Evolutionary conservation across 2,113 vertebrate genomes (phyloP).

Genomic region (Zootoca vivipara): DNA sequence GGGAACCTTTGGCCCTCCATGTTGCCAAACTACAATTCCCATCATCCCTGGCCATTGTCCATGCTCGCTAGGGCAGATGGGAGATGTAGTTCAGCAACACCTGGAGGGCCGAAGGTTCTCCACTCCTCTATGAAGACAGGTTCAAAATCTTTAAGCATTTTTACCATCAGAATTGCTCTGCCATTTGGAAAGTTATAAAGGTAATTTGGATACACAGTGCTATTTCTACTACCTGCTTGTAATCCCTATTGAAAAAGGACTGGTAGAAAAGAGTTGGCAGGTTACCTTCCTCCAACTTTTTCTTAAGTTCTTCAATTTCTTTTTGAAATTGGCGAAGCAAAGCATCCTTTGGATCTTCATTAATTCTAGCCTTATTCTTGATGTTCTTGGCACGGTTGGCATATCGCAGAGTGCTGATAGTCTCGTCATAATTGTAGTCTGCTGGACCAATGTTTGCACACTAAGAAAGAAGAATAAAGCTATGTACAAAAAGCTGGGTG

Average conservation of each 20-base stretch:
- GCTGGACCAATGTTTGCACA: constrained; percentile 98
- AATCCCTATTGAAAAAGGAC: background rate
- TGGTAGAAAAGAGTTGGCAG: background rate
- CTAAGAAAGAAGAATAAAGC: constrained; percentile 61
- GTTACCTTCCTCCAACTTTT: constrained; percentile 95
- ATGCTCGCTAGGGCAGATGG: too few relatives aligned
- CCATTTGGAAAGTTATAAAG: background rate
- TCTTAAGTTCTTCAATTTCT: constrained; percentile 98
- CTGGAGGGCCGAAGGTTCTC: too few relatives aligned
- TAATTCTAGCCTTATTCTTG: constrained; percentile 99
- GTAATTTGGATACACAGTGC: background rate
- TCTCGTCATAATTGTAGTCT: constrained; percentile 99
- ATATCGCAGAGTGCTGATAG: constrained; percentile 97
- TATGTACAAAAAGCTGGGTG: background rate
- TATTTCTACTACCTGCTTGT: background rate
- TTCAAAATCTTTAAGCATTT: background rate
- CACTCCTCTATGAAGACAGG: background rate
- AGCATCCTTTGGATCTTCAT: constrained; percentile 98
- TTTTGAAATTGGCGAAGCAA: constrained; percentile 96
- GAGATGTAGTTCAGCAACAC: too few relatives aligned
- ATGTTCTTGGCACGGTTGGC: constrained; percentile 99
- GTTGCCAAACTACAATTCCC: too few relatives aligned
- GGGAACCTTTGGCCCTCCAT: too few relatives aligned
- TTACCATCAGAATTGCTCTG: background rate
- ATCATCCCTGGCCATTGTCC: too few relatives aligned